Percentiles rank a stretch among this genome's conserved stretches.
Conservation (phyloP, 2,888 invertebrate species). For the Hyposoter dolosus region DNA sequence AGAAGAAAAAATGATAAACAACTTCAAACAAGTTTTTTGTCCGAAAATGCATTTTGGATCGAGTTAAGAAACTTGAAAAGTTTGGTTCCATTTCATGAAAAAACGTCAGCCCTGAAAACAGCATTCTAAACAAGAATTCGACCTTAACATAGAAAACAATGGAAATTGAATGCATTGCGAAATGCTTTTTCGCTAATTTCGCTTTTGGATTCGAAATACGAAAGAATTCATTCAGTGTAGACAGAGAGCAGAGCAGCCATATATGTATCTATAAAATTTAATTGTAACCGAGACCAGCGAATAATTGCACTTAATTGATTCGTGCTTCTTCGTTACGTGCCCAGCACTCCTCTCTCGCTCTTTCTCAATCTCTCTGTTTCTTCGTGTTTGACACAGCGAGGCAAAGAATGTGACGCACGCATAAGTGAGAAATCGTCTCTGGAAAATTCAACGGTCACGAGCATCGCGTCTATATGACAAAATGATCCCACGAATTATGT, state of each 20-base stretch:
- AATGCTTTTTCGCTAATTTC: background rate
- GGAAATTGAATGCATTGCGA: background rate
- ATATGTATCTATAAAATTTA: constrained; percentile 13
- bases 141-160: background rate
- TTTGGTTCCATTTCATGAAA: no score
- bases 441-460: constrained; percentile 53
- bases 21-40: no score
- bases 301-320: constrained; percentile 73
- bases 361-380: background rate
- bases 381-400: background rate
- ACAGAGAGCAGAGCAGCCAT: background rate
- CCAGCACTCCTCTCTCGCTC: constrained; percentile 12
- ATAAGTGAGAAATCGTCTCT: constrained; percentile 62
- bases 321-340: constrained; percentile 61
- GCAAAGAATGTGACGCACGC: constrained; percentile 25
- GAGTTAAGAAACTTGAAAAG: no score
- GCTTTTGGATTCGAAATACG: background rate
- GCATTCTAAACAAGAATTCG: no score
- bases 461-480: background rate
- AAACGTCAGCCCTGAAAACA: no score
- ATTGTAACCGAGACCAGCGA: constrained; percentile 44
- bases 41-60: no score
- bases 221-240: background rate
- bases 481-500: background rate
- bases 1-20: no score